Evolutionary conservation across 2,888 invertebrate species (phyloP).

Genomic region (Phortica magna): DNA sequence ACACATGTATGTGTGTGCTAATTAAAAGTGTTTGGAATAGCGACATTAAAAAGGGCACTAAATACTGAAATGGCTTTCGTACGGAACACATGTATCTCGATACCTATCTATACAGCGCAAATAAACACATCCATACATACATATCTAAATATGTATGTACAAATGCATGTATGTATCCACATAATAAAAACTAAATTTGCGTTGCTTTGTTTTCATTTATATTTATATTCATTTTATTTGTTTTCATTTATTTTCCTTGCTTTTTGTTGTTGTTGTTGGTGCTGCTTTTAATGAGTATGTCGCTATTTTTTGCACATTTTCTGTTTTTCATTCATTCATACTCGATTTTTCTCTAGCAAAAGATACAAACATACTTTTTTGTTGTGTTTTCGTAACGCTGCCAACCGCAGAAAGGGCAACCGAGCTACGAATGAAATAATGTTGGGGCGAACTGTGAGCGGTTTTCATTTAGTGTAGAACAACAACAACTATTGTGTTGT

Average conservation of each 20-base stretch:
- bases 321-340: slow-evolving; percentile 23
- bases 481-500: slow-evolving; percentile 28
- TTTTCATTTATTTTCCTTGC: slow-evolving; percentile 26
- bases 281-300: slow-evolving; percentile 59
- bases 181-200: slow-evolving; percentile 66
- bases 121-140: not conserved
- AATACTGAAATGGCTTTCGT: not conserved
- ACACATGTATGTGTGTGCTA: not conserved
- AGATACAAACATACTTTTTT: not conserved
- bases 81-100: not conserved
- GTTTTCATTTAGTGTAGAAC: not conserved
- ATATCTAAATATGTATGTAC: not conserved
- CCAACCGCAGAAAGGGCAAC: not conserved
- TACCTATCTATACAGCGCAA: not conserved
- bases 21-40: not conserved
- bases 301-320: slow-evolving; percentile 62
- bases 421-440: not conserved
- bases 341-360: slow-evolving; percentile 1
- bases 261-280: slow-evolving; percentile 18
- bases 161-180: slow-evolving; percentile 32
- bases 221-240: slow-evolving; percentile 29
- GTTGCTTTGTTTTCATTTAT: slow-evolving; percentile 41
- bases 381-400: not conserved
- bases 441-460: not conserved
- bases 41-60: not conserved